phyloP scores from a whole-genome alignment of 2,888 invertebrate species.

The Tyria jacobaeae region DNA sequence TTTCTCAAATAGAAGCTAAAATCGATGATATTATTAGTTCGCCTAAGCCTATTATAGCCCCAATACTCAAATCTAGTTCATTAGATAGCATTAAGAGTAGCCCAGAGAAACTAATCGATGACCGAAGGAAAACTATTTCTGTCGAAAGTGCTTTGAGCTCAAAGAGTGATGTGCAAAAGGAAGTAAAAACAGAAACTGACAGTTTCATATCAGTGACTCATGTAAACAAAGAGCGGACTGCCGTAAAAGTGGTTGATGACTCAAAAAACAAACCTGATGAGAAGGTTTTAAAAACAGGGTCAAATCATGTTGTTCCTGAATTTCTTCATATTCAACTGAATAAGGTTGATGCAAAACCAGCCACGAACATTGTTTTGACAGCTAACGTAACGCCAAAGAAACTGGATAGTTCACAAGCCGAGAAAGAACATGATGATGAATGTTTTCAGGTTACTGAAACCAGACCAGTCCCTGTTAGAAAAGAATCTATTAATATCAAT shows the following conservation, averaged over 20 bases:
- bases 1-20: constrained; percentile 85
- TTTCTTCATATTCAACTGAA: constrained; percentile 90
- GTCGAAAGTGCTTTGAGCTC: constrained; percentile 79
- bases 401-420: constrained; percentile 70
- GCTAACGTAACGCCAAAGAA: constrained; percentile 86
- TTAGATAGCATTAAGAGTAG: constrained; percentile 87
- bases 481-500: constrained; percentile 58
- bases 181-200: constrained; percentile 70
- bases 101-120: constrained; percentile 79
- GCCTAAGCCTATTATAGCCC: constrained; percentile 81
- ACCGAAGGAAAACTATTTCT: constrained; percentile 82
- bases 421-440: constrained; percentile 64
- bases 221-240: constrained; percentile 81
- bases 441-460: constrained; percentile 61
- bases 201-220: constrained; percentile 86
- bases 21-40: constrained; percentile 85
- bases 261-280: constrained; percentile 77
- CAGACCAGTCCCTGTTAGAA: constrained; percentile 59
- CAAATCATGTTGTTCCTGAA: constrained; percentile 86
- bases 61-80: constrained; percentile 84
- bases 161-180: constrained; percentile 58
- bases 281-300: constrained; percentile 65
- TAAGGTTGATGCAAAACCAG: constrained; percentile 88
- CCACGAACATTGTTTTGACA: constrained; percentile 88
- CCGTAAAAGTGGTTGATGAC: constrained; percentile 59